Base-by-base conservation (phyloP, 92 coral and sea anemone genomes). In the Pocillopora grandis region DNA sequence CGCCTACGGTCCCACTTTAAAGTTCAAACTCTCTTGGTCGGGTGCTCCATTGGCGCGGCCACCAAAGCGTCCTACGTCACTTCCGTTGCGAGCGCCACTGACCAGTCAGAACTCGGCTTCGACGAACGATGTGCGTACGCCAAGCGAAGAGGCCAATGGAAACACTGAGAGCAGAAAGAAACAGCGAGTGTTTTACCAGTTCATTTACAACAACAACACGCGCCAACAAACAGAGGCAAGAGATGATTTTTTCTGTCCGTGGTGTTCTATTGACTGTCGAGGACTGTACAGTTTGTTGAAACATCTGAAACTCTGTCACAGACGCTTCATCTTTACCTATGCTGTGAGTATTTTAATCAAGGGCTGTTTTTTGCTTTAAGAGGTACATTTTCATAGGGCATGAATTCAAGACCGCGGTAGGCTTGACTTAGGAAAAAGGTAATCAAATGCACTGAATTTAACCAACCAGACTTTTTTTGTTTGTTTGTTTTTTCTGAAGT, bases 171-270 rank as follows among this genome's bases (percentile, higher is more conserved):
- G 80, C 33, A 88, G 89, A 62, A 96, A 94, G 79, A 85, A 81
- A 66, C 93, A 92, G 76, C 80, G 95, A 21, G 86, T 96, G 59
- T 96, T 95, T 85, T 96, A 96, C 83, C 99, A 96, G 90, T 96
- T 96, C 75, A 96, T 96, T 52, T 96, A 96, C 57, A 96, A 96
- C 81, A 94, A 93, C 90, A 94, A 96, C 77, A 96, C 99, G 7
- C 90, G 98, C 21, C 99, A 96, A 72, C 99, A 96, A 76, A 96
- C 99, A 2, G 99, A 96, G 85, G 99, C 99, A 8, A 78, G 99
- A 14, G 96, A 96, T 27, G 99, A 96, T 62, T 88, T 89, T 57
- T 84, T 82, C 88, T 96, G 99, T 75, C 99, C 99, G 23, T 96
- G 99, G 99, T 96, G 99, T 81, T 85, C 94, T 75, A 90, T 96